Base-by-base conservation (phyloP, 2,888 invertebrate species). In the Cephus pygmeus region DNA sequence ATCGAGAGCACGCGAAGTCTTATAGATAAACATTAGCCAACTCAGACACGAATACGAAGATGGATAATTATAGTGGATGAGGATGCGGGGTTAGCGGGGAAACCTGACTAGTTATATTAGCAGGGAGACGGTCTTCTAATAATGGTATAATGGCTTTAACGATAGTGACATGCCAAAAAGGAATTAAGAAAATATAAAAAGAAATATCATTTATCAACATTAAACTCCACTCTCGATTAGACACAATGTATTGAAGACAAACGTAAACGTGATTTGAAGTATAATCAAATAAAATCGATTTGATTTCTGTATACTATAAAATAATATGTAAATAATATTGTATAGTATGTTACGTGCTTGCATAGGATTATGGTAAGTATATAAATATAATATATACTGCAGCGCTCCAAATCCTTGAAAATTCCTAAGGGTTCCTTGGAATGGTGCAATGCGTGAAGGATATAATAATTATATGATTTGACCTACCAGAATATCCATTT, bases 1-100 rank as follows among this genome's bases (percentile, higher is more conserved):
- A 87, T 87, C 84, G 84, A 84, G 82, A 82, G 81, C 88, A 88
- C 88, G 87, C 88, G 83, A 88, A 77, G 79, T 73, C 34, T 75
- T 75, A 30, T 36, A 68, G 40, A 36, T 73, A 73, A 78, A 76
- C 73, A 76, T 78, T 78, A 78, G 76, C 78, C 12, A 78, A 77
- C 34, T 75, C 6, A 74, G 74, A 34, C 74, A 74, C 74, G 74
- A 74, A 74, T 34, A 34, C 12, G 34, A 34, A 34, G 35, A 74
- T 34, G 36, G 36, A 74, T 74, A 74, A 74, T 74, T 74, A 74
- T 35, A 35, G 74, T n/a, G 34, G 23, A 12, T 30, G 34, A 74
- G 36, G 74, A 74, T 30, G 35, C 15, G 34, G 35, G 34, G 74
- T 71, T 23, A 71, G 33, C 4, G 71, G 71, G 30, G 31, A 23